A percentile compares a stretch with the other conserved stretches of the same genome.
Conservation (phyloP, 2,888 invertebrate genomes). For the Sphaeridia pumilis region DNA sequence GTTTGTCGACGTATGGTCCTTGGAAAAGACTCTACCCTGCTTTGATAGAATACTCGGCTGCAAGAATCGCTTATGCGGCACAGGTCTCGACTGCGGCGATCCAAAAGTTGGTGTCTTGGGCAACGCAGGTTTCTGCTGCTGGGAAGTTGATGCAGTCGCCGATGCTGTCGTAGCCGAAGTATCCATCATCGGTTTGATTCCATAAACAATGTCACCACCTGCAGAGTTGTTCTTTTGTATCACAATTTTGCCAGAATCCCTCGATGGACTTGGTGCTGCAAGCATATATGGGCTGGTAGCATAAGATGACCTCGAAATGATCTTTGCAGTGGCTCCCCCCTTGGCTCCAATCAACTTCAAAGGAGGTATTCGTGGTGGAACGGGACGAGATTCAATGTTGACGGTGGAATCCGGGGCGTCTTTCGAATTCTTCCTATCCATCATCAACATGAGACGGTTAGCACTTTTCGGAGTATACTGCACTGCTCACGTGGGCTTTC, state of each 20-base stretch:
- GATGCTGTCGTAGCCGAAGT: not conserved
- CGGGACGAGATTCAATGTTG: slow-evolving; percentile 11
- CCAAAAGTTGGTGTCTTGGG: slow-evolving; percentile 4
- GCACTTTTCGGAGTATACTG: too few relatives aligned
- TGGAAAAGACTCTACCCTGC: too few relatives aligned
- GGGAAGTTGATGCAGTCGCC: too few relatives aligned
- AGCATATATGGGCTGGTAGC: too few relatives aligned
- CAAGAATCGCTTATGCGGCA: slow-evolving; percentile 24
- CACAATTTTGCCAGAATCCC: not conserved
- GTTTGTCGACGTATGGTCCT: too few relatives aligned
- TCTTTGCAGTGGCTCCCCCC: not conserved
- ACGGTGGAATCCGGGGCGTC: slow-evolving; percentile 14
- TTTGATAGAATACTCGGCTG: slow-evolving; percentile 19
- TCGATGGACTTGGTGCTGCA: not conserved
- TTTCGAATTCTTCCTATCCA: not conserved
- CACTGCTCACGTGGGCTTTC: too few relatives aligned
- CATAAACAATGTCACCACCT: slow-evolving; percentile 3
- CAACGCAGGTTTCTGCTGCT: not conserved
- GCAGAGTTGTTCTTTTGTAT: not conserved
- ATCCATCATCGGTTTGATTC: slow-evolving; percentile 5
- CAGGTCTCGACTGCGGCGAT: slow-evolving; percentile 15
- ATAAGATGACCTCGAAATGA: slow-evolving; percentile 7
- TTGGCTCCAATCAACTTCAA: slow-evolving; percentile 8
- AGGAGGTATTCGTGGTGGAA: slow-evolving; percentile 1
- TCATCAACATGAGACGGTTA: too few relatives aligned